Evolutionary conservation across 2,113 vertebrate genomes (phyloP).

Genomic region (Rhea americana): DNA sequence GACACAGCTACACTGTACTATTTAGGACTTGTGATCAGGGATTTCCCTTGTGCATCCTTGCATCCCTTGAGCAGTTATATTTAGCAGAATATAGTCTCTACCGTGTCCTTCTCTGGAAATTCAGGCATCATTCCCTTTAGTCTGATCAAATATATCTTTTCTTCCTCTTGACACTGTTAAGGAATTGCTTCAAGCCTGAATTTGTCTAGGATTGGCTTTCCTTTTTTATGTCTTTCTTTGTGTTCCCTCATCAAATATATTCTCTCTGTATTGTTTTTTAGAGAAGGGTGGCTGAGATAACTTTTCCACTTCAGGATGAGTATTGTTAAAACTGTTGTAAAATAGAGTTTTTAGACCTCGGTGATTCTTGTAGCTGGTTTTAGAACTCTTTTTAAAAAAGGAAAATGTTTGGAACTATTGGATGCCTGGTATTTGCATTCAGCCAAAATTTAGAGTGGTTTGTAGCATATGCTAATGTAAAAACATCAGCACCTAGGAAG

Average conservation of each 20-base stretch:
- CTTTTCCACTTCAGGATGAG: not conserved
- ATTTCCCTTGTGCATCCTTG: too few relatives aligned
- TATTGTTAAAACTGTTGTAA: not conserved
- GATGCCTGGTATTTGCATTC: not conserved
- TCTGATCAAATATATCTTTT: not conserved
- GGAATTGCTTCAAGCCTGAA: not conserved
- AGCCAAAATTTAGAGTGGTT: not conserved
- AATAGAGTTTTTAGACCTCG: not conserved
- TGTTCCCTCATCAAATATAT: not conserved
- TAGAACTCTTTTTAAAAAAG: not conserved
- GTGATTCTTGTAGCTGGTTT: not conserved
- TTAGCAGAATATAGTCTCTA: not conserved
- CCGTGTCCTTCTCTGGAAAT: not conserved
- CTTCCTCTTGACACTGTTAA: not conserved
- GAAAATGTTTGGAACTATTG: not conserved
- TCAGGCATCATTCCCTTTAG: not conserved
- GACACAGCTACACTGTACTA: not conserved
- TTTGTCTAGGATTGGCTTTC: not conserved
- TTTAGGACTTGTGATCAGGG: not conserved
- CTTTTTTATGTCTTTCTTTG: not conserved
- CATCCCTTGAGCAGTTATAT: not conserved
- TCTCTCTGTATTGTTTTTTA: not conserved
- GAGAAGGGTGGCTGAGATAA: not conserved
- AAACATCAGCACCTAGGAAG: too few relatives aligned
- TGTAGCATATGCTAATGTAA: not conserved